phyloP scores from a whole-genome alignment of 2,888 invertebrate genomes.

The Drosophila incognita region DNA sequence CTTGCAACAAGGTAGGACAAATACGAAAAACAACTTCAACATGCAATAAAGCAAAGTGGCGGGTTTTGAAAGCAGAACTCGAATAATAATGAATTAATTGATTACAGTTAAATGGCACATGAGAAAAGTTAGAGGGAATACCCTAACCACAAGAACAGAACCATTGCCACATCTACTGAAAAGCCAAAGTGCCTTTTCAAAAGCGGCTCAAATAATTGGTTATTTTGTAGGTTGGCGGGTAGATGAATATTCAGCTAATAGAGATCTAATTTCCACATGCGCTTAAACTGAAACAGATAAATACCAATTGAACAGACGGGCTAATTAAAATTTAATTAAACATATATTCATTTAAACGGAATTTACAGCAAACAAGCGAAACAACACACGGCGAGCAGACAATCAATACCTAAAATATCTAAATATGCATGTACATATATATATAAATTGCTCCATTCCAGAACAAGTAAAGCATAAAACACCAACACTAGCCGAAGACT shows the following conservation, averaged over 20 bases:
- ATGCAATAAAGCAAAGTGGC: slow-evolving; percentile 77
- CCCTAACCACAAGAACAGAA: slow-evolving; percentile 37
- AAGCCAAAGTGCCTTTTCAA: slow-evolving; percentile 26
- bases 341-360: slow-evolving; percentile 63
- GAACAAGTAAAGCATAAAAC: background rate
- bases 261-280: slow-evolving; percentile 34
- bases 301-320: slow-evolving; percentile 48
- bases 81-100: slow-evolving; percentile 78
- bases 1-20: slow-evolving; percentile 62
- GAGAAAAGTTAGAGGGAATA: slow-evolving; percentile 14
- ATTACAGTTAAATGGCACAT: slow-evolving; percentile 72
- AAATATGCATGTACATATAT: background rate
- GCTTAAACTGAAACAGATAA: slow-evolving; percentile 5
- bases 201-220: slow-evolving; percentile 47
- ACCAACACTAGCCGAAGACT: slow-evolving; percentile 31
- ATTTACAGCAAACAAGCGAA: slow-evolving; percentile 67
- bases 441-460: background rate
- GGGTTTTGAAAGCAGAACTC: slow-evolving; percentile 66
- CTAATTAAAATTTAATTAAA: slow-evolving; percentile 80
- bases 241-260: slow-evolving; percentile 27
- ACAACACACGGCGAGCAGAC: background rate
- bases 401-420: slow-evolving; percentile 1
- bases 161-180: slow-evolving; percentile 43
- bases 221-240: slow-evolving; percentile 34
- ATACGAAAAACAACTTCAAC: slow-evolving; percentile 76